Base-by-base conservation (phyloP, 2,888 invertebrate species). In the Tricholauxania praeusta region DNA sequence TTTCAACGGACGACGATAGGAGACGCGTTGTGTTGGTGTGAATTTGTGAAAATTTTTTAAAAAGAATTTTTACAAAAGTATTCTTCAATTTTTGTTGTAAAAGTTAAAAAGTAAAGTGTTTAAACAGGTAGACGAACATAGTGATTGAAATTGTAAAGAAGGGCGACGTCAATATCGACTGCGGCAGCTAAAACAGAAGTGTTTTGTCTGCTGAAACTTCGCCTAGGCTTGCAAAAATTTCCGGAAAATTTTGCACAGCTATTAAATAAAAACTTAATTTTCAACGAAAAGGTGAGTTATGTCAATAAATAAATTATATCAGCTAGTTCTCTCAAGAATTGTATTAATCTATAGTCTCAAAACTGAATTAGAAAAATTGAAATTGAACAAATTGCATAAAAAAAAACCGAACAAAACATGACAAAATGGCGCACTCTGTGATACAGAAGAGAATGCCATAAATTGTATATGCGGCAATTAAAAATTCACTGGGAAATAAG, bases 391-490 rank as follows among this genome's bases (percentile, higher is more conserved):
- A 28, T 3, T 2, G 3, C 28, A n/a, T n/a, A 28, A 28, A 28
- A 28, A 28, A 28, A 28, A 28, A 4, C 28, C 22, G 22, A 22
- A n/a, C n/a, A n/a, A n/a, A 66, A 75, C 74, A 78, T 78, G 76
- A 76, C 28, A 79, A 79, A 79, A 78, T 79, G 79, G 79, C 79
- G 79, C 75, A 77, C 55, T 73, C 69, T 53, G 68, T 28, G 28
- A 28, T 28, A 28, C 3, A 28, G 28, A 22, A 28, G 28, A 28
- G 3, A 28, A 28, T 28, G 3, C 28, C 28, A 28, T 15, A 48
- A 2, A 2, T 49, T 62, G 1, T 19, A 14, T 60, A n/a, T 39
- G 6, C 28, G 65, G 68, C 17, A 55, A 48, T 48, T 32, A 8
- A 12, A 53, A 19, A 52, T 66, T 2, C 4, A 3, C 28, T 28